Conservation (phyloP, 2,113 vertebrate species). For the Acanthochromis polyacanthus region DNA sequence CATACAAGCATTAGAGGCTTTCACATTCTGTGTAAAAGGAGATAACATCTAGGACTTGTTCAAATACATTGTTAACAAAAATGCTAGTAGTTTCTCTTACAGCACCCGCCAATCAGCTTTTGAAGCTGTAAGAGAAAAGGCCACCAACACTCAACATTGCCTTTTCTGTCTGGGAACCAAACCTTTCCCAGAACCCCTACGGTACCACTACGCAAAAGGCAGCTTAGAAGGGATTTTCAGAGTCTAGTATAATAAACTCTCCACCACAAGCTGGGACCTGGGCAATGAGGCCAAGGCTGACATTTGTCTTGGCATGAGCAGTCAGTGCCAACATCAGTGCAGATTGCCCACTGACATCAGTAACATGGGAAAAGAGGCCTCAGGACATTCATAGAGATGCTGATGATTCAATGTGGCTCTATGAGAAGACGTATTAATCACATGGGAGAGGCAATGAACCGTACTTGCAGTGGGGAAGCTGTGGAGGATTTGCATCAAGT, state of each 20-base stretch:
- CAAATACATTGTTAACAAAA: conserved; percentile 17
- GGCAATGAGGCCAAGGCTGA: conserved; percentile 51
- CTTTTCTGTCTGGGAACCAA: conserved; percentile 79
- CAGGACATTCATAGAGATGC: conserved; percentile 31
- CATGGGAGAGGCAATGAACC: background rate
- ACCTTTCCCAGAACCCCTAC: conserved; percentile 79
- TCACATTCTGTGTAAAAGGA: conserved; percentile 2
- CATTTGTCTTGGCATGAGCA: conserved; percentile 78
- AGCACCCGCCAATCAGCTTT: conserved; percentile 18
- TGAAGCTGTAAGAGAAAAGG: conserved; percentile 24
- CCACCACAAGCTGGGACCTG: conserved; percentile 54
- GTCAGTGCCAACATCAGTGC: conserved; percentile 48
- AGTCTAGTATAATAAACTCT: conserved; percentile 64
- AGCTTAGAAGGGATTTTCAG: conserved; percentile 52
- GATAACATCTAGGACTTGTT: conserved; percentile 24
- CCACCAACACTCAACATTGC: conserved; percentile 24
- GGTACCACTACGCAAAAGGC: conserved; percentile 25
- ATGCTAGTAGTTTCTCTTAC: conserved; percentile 3
- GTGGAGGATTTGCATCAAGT: conserved; percentile 22
- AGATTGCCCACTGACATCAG: conserved; percentile 64
- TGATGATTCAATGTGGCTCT: conserved; percentile 44
- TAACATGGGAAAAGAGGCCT: conserved; percentile 71
- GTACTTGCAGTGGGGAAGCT: conserved; percentile 13
- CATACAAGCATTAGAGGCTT: conserved; percentile 4
- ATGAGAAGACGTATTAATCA: conserved; percentile 49